phyloP scores from a whole-genome alignment of 2,888 invertebrate genomes.

The Sarcophaga variegata region DNA sequence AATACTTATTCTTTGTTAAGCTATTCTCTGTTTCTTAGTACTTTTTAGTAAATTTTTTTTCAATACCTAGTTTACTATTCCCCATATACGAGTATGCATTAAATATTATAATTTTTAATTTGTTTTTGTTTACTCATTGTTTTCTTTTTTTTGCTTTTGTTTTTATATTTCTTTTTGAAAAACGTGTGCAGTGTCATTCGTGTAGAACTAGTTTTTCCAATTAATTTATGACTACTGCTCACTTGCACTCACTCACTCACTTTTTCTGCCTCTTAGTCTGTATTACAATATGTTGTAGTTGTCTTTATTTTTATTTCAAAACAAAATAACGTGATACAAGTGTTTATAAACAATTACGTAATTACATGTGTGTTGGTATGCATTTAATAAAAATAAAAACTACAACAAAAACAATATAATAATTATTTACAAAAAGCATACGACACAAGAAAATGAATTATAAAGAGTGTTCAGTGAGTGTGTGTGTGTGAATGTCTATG shows the following conservation, averaged over 20 bases:
- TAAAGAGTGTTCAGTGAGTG: not conserved
- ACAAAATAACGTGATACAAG: slow-evolving; percentile 58
- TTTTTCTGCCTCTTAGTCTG: not conserved
- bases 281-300: slow-evolving; percentile 1
- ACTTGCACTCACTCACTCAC: not conserved
- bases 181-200: slow-evolving; percentile 32
- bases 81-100: too few species aligned
- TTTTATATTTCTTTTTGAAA: slow-evolving; percentile 19
- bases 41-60: too few species aligned
- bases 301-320: not conserved
- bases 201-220: not conserved
- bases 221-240: not conserved
- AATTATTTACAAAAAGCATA: not conserved
- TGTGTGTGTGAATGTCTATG: not conserved
- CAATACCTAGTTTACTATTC: too few species aligned
- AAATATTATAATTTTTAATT: not conserved
- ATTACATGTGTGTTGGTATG: slow-evolving; percentile 47
- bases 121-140: not conserved
- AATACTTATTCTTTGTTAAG: too few species aligned
- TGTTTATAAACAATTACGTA: slow-evolving; percentile 56
- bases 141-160: not conserved
- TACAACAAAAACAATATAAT: not conserved
- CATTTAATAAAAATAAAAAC: not conserved
- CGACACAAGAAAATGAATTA: not conserved
- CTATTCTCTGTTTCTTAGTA: too few species aligned